phyloP scores from a whole-genome alignment of 1,140 invertebrate species.

The Eurosta solidaginis region DNA sequence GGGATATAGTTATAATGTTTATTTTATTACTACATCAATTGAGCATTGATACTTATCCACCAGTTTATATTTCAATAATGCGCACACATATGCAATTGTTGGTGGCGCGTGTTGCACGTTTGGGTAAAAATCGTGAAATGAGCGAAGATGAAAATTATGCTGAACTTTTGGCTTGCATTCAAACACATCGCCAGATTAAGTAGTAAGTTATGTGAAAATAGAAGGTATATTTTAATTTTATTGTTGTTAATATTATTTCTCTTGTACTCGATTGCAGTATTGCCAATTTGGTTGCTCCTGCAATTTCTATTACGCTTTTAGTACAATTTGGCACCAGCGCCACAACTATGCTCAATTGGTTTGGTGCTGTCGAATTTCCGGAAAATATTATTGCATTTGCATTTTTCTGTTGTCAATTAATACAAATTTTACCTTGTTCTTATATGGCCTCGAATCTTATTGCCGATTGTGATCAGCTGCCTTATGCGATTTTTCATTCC shows the following conservation, averaged over 20 bases:
- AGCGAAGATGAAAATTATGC: background rate
- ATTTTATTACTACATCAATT: background rate
- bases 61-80: background rate
- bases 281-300: background rate
- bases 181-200: background rate
- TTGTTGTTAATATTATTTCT: too few relatives aligned
- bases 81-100: background rate
- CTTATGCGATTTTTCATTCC: background rate
- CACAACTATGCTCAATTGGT: background rate
- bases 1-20: background rate
- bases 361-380: background rate
- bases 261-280: background rate
- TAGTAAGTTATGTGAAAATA: too few relatives aligned
- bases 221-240: too few relatives aligned
- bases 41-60: background rate
- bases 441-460: background rate
- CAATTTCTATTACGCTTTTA: background rate
- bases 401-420: background rate
- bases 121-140: background rate
- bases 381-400: slow-evolving; percentile 1
- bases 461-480: background rate
- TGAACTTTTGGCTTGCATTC: background rate
- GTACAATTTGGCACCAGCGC: background rate
- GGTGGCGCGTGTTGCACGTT: background rate
- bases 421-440: background rate